phyloP scores from a whole-genome alignment of 2,113 vertebrate species.

The Ovis aries region DNA sequence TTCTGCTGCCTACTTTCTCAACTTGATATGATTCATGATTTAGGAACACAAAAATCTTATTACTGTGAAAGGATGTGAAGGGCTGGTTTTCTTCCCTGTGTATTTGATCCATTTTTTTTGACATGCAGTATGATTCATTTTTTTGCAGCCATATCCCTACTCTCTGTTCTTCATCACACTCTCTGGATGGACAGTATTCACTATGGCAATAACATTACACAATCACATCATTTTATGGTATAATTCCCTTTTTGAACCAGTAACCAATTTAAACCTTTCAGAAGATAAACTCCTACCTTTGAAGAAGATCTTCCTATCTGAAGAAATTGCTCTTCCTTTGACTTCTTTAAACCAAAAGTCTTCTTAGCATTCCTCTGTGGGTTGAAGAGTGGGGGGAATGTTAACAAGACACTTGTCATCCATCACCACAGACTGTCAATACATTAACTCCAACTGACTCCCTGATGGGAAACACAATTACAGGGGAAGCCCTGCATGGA shows the following conservation, averaged over 20 bases:
- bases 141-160: neutral
- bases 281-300: slow-evolving; percentile 55
- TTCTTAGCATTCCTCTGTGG: slow-evolving; percentile 61
- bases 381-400: slow-evolving; percentile 49
- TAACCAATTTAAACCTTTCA: slow-evolving; percentile 68
- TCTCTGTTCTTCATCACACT: slow-evolving; percentile 38
- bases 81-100: slow-evolving; percentile 27
- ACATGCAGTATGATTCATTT: slow-evolving; percentile 42
- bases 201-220: neutral
- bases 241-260: neutral
- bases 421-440: slow-evolving; percentile 55
- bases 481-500: slow-evolving; percentile 11
- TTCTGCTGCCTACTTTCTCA: neutral
- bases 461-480: slow-evolving; percentile 62
- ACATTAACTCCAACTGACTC: slow-evolving; percentile 23
- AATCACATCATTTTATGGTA: neutral
- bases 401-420: slow-evolving; percentile 39
- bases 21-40: neutral
- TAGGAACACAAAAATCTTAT: slow-evolving; percentile 36
- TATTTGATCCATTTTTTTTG: slow-evolving; percentile 33
- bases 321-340: slow-evolving; percentile 46
- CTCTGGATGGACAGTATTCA: slow-evolving; percentile 43
- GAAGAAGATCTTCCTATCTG: slow-evolving; percentile 29
- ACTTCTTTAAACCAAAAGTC: slow-evolving; percentile 45
- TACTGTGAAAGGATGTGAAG: neutral